Conservation (phyloP, 2,113 vertebrate genomes). For the Elachura formosa region DNA sequence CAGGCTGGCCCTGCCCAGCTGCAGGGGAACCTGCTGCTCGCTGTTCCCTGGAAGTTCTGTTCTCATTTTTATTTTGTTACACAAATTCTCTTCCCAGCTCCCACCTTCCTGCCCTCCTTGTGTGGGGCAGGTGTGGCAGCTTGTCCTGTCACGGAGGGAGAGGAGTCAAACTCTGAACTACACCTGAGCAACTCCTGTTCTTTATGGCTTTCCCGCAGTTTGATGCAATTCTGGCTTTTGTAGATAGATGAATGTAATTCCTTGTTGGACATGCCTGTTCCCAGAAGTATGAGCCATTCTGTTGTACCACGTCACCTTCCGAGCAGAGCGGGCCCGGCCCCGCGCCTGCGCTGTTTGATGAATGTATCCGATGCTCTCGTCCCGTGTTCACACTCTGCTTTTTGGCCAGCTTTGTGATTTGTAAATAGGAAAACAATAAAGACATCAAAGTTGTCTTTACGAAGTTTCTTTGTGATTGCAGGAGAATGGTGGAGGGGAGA, state of each 20-base stretch:
- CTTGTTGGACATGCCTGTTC: constrained; percentile 9
- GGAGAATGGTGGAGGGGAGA: neutral
- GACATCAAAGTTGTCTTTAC: constrained; percentile 43
- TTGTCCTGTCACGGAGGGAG: neutral
- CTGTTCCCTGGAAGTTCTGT: neutral
- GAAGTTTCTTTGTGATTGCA: neutral
- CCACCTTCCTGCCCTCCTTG: neutral
- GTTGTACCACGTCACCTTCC: constrained; percentile 10
- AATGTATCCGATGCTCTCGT: constrained; percentile 55
- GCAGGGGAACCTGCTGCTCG: neutral
- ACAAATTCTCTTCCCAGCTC: neutral
- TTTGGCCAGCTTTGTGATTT: constrained; percentile 56
- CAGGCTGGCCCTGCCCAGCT: neutral
- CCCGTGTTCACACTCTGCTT: constrained; percentile 59
- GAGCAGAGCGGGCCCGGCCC: neutral
- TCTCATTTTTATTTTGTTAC: neutral
- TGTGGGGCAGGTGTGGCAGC: neutral
- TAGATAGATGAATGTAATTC: constrained; percentile 51
- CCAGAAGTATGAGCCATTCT: neutral
- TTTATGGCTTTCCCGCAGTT: neutral
- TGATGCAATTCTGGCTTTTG: constrained; percentile 38
- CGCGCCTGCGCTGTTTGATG: constrained; percentile 3
- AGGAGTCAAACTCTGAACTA: neutral
- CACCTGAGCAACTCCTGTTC: neutral
- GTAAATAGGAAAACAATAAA: constrained; percentile 72